Percentiles rank a stretch among this genome's conserved stretches.
These are phyloP conservation scores for Botia kubotai DNA, from an alignment of 2,797 vertebrate species.

Conservation along the genomic window DNA sequence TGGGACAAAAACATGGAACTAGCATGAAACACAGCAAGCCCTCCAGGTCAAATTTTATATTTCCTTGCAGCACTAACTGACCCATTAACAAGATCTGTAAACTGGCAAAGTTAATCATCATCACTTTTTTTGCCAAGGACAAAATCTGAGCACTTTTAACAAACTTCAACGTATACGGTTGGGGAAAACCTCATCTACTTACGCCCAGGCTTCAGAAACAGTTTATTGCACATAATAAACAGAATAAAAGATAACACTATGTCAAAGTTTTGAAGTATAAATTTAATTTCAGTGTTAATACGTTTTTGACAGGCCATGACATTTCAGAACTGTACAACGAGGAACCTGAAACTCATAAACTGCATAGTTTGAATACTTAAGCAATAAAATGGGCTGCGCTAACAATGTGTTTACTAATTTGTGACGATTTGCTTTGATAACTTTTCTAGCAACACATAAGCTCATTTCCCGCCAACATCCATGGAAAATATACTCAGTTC, in stretches of 20 bases:
- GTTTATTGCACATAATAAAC: conserved; percentile 64
- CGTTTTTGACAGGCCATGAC: conserved; percentile 63
- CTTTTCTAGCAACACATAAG: background rate
- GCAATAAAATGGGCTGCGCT: conserved; percentile 53
- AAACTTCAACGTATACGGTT: background rate
- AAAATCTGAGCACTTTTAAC: background rate
- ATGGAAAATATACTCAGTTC: background rate
- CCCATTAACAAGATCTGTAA: conserved; percentile 4
- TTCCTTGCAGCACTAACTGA: conserved; percentile 13
- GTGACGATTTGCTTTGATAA: background rate
- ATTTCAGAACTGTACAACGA: conserved; percentile 54
- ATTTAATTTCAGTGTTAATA: conserved; percentile 74
- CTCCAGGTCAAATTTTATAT: background rate
- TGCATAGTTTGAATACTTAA: conserved; percentile 73
- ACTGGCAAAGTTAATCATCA: background rate
- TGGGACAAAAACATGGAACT: background rate
- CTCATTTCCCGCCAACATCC: background rate
- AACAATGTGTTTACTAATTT: background rate
- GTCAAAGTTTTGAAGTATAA: conserved; percentile 66
- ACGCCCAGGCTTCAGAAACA: conserved; percentile 42
- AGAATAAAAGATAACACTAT: conserved; percentile 54
- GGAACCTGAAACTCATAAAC: conserved; percentile 52
- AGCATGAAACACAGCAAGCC: background rate
- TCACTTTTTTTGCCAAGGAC: background rate
- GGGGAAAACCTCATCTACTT: background rate